Evolutionary conservation across 2,797 vertebrate species (phyloP).

Genomic region (Borostomias antarcticus): DNA sequence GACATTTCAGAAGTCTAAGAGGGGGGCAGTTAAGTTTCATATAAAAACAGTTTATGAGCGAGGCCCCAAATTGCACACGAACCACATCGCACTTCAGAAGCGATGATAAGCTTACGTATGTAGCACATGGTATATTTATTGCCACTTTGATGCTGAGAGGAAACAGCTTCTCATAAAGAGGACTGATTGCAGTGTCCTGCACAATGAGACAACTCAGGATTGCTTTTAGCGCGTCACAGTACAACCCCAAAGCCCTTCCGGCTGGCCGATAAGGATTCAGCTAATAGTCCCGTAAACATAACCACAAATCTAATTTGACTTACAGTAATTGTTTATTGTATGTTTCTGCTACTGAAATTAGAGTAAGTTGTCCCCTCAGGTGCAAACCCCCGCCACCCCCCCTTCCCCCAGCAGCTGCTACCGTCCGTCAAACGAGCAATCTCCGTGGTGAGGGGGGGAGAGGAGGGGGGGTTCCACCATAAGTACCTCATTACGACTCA

Average conservation of each 20-base stretch:
- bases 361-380: background rate
- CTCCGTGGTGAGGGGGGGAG: background rate
- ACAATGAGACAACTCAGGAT: background rate
- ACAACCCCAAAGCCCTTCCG: background rate
- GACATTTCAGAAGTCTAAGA: conserved; percentile 15
- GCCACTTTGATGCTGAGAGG: conserved; percentile 16
- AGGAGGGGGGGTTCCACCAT: background rate
- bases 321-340: background rate
- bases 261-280: background rate
- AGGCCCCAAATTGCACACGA: conserved; percentile 1
- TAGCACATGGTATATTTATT: conserved; percentile 4
- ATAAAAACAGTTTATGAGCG: background rate
- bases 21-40: background rate
- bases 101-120: background rate
- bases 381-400: background rate
- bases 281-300: background rate
- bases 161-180: conserved; percentile 9
- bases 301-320: background rate
- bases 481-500: background rate
- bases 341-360: background rate
- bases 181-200: background rate
- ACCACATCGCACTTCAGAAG: conserved; percentile 4
- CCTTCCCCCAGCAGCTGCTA: background rate
- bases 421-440: background rate
- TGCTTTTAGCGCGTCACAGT: background rate